Evolutionary conservation across 23 tunicate species (phyloP).

Genomic region (Ciona savignyi): DNA sequence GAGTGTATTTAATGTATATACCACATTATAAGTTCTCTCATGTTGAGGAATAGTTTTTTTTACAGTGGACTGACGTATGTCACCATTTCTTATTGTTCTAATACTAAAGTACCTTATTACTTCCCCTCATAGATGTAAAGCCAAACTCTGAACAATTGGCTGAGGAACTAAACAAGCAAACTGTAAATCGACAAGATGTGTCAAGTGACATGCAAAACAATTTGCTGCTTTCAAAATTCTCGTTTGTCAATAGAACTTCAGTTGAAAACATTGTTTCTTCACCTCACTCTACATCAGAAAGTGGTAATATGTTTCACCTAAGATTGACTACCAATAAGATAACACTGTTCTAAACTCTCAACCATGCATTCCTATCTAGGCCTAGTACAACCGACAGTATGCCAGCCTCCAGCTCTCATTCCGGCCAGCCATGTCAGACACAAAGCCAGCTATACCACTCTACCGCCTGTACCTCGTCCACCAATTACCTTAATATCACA

Average conservation of each 20-base stretch:
- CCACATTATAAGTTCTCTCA: neutral
- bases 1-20: no score
- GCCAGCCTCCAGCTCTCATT: neutral
- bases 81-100: neutral
- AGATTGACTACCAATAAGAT: no score
- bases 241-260: neutral
- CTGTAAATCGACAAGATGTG: neutral
- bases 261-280: neutral
- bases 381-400: no score
- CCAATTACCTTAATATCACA: neutral
- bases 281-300: neutral
- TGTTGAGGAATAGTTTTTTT: neutral
- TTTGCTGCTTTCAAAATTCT: neutral
- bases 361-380: neutral
- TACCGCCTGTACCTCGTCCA: neutral
- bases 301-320: no score
- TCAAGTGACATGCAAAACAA: neutral
- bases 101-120: neutral
- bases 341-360: neutral
- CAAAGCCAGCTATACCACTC: neutral
- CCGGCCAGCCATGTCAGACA: neutral
- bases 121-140: constrained; percentile 46
- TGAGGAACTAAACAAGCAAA: constrained; percentile 15
- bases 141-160: constrained; percentile 33
- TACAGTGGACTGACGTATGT: neutral